phyloP scores from a whole-genome alignment of 2,797 vertebrate genomes.

The Avahi laniger region DNA sequence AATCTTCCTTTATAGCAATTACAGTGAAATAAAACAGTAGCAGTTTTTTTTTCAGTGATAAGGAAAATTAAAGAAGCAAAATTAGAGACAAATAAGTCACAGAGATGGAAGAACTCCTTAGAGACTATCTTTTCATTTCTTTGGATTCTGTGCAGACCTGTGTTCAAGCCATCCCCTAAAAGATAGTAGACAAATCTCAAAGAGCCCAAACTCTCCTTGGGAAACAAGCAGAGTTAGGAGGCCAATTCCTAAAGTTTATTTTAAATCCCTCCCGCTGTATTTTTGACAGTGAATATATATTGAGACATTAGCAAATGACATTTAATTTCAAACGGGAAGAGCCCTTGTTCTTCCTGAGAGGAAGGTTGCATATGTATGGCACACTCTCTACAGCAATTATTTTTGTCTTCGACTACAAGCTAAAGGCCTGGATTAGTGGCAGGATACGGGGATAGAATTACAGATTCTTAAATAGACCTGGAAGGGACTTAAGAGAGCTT shows the following conservation, averaged over 20 bases:
- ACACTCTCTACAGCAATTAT: background rate
- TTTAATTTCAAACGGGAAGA: background rate
- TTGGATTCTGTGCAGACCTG: background rate
- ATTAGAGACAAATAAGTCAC: background rate
- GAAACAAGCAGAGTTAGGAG: background rate
- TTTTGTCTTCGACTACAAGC: slow-evolving; percentile 45
- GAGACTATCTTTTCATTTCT: background rate
- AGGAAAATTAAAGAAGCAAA: background rate
- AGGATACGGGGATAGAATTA: slow-evolving; percentile 51
- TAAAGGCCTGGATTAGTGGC: slow-evolving; percentile 48
- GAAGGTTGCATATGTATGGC: background rate
- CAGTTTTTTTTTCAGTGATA: background rate
- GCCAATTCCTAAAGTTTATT: background rate
- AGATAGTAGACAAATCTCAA: background rate
- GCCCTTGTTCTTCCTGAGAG: background rate
- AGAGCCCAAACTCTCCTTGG: background rate
- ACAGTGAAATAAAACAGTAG: background rate
- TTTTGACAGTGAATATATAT: background rate
- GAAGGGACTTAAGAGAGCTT: slow-evolving; percentile 45
- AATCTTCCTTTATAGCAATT: background rate
- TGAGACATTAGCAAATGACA: background rate
- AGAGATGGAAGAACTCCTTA: background rate
- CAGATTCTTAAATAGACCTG: slow-evolving; percentile 68
- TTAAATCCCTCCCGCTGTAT: background rate
- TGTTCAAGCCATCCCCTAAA: background rate